phyloP scores from a whole-genome alignment of 2,888 invertebrate species.

The Prenolepis imparis region DNA sequence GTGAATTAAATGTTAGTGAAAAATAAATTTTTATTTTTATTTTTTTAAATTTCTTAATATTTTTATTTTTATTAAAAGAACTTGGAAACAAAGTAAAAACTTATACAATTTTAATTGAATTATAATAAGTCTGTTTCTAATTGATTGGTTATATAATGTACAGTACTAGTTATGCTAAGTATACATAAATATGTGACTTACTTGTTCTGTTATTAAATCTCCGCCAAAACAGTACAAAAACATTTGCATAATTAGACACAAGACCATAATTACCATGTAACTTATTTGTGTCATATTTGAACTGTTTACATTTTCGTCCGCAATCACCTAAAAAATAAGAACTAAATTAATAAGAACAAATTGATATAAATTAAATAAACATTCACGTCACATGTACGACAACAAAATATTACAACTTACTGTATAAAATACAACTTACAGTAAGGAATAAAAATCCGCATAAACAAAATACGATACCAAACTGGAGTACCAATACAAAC shows the following conservation, averaged over 20 bases:
- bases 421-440: conserved; percentile 55
- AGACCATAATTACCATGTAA: neutral
- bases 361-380: too few relatives aligned
- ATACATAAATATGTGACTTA: neutral
- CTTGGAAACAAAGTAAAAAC: too few relatives aligned
- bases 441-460: conserved; percentile 19
- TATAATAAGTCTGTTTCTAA: neutral
- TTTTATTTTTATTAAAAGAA: too few relatives aligned
- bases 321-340: neutral
- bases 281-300: neutral
- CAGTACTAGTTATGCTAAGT: too few relatives aligned
- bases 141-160: too few relatives aligned
- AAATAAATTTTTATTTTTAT: too few relatives aligned
- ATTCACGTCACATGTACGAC: too few relatives aligned
- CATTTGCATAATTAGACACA: neutral
- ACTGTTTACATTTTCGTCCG: neutral
- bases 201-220: neutral
- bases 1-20: too few relatives aligned
- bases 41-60: too few relatives aligned
- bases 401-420: neutral
- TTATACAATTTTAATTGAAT: too few relatives aligned
- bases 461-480: conserved; percentile 16
- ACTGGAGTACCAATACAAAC: conserved; percentile 38
- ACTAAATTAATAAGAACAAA: neutral
- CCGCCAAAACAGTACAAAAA: neutral